Evolutionary conservation across 2,888 invertebrate species (phyloP), one percentile per base, ranked within the genome.

Genomic region (Deilephila porcellus): DNA sequence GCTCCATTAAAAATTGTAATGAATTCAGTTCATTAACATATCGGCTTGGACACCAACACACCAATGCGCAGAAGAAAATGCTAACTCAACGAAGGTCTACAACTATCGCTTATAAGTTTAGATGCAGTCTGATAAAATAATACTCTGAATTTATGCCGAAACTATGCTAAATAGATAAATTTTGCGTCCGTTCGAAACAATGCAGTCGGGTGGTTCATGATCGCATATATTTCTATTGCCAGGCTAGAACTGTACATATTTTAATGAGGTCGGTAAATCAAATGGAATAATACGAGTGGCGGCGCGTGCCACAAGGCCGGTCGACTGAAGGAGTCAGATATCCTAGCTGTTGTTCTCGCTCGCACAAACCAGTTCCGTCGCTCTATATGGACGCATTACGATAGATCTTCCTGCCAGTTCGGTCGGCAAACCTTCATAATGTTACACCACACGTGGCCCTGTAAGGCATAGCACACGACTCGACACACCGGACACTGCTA

Each of bases 301-400:
- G 93, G 92, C 94, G 93, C 94, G 94, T 94, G 94, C 94, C 93
- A 83, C 94, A 93, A 93, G 94, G 93, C 90, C 93, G 91, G 88
- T 87, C 87, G 85, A 86, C 86, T 88, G 88, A 85, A 88, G 91
- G 86, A 89, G 86, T 88, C 88, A 82, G 88, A 84, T 89, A 84
- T 88, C 88, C 88, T 84, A 77, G 82, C 79, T 76, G 83, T 76
- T 79, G 82, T 82, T 86, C 89, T 86, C 88, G 84, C 90, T 90
- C 88, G 85, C 90, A 84, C 90, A 77, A 74, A 74, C 79, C 77
- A 75, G 81, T 78, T 75, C 78, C 76, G 76, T 76, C 78, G 81
- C 88, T 87, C 80, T 87, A 88, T 87, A 90, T 85, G 89, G 90
- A 85, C 80, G 82, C 85, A 86, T 85, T 87, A 87, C 86, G 86